Conservation (phyloP, 2,888 invertebrate species). For the Bombylius discolor region DNA sequence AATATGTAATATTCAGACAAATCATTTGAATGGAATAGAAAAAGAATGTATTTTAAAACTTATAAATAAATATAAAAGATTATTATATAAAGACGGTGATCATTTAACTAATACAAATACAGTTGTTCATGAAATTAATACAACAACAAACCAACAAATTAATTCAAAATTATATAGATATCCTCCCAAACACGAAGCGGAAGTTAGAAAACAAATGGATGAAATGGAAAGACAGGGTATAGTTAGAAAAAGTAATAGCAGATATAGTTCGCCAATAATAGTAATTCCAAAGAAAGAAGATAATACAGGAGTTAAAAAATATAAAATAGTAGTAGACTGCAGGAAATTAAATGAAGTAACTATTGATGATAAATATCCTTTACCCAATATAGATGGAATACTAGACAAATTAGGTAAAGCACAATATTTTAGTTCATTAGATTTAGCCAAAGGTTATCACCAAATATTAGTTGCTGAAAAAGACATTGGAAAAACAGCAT, state of each 20-base stretch:
- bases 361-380: constrained; percentile 16
- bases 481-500: too few species aligned
- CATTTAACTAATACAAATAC: constrained; percentile 1
- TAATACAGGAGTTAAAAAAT: constrained; percentile 9
- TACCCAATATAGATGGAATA: constrained; percentile 18
- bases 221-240: too few species aligned
- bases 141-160: constrained; percentile 7
- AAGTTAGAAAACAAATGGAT: constrained; percentile 2
- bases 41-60: background rate
- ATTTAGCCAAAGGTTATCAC: too few species aligned
- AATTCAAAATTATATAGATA: constrained; percentile 10
- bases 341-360: constrained; percentile 7
- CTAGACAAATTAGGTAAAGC: constrained; percentile 19
- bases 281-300: constrained; percentile 11
- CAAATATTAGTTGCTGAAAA: too few species aligned
- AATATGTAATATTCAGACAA: background rate
- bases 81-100: constrained; percentile 5
- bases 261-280: too few species aligned
- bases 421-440: too few species aligned
- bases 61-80: background rate
- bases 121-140: constrained; percentile 1
- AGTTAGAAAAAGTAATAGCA: too few species aligned
- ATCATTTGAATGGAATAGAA: constrained; percentile 3
- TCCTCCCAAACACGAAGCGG: constrained; percentile 7
- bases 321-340: constrained; percentile 8